Base-by-base conservation (phyloP, 2,113 vertebrate species). In the Phrynosoma blainvillii region DNA sequence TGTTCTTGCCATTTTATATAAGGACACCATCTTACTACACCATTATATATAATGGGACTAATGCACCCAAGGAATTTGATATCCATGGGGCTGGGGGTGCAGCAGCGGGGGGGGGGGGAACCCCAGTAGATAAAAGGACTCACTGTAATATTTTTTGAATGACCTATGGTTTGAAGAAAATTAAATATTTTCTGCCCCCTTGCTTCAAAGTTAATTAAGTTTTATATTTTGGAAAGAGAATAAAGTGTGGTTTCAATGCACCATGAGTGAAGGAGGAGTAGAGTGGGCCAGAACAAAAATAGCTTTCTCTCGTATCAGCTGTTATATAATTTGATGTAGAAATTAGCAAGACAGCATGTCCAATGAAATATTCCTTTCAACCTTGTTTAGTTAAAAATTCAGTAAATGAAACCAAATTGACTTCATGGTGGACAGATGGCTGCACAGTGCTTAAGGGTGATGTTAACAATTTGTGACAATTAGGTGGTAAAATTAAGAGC, bases 361-460 rank as follows among this genome's bases (percentile, higher is more conserved):
- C 91, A 87, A 85, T 87, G 9, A 84, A 36, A 4, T 82, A 65
- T 21, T 81, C 14, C 20, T 88, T 84, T 90, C 88, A 10, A 90
- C 27, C 74, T 32, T 73, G 73, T 83, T 11, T 12, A 84, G 68
- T 5, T 75, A 5, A 56, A 5, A 25, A 4, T 82, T 95, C 87
- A 91, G 10, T 52, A 59, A 78, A 84, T 42, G 10, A 54, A 87
- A 91, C 71, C 82, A 14, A 76, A 81, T 90, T 89, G 79, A 91
- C 94, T 94, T 82, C 23, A 78, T 93, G 83, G 88, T 71, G 87
- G 92, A 89, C 92, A 95, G n/a, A 85, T 91, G 84, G 73, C 81
- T 94, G 30, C 82, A 78, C 66, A 90, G 80, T 90, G 47, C 70
- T 89, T 92, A 76, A 13, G 10, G 56, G 1, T 93, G 90, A 95